phyloP scores from a whole-genome alignment of 1,140 invertebrate species.

The Propsilocerus akamusi region DNA sequence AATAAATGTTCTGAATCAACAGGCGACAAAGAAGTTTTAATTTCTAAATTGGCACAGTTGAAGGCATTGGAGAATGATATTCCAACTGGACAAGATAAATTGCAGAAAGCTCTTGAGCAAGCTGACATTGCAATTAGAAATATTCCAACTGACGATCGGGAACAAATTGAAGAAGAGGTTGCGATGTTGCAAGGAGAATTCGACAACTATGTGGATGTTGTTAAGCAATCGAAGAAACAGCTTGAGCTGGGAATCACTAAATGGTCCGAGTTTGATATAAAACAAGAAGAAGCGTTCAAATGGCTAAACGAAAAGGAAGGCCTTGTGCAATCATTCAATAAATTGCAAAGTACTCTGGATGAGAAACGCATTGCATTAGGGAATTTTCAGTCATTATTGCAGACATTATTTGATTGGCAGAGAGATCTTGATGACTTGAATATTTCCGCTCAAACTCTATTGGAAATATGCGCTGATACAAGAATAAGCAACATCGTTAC shows the following conservation, averaged over 20 bases:
- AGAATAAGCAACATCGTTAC: conserved; percentile 85
- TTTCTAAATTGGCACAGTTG: conserved; percentile 65
- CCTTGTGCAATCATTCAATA: conserved; percentile 73
- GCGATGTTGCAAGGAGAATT: conserved; percentile 74
- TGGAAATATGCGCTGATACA: conserved; percentile 85
- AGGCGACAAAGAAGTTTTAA: conserved; percentile 78
- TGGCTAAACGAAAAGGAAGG: conserved; percentile 79
- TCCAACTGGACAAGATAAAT: conserved; percentile 57
- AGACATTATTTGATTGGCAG: conserved; percentile 87
- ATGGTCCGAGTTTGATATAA: conserved; percentile 91
- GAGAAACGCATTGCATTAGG: conserved; percentile 78
- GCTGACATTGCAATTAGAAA: conserved; percentile 64
- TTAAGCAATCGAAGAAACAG: conserved; percentile 61
- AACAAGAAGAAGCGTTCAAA: conserved; percentile 70
- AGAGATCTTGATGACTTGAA: conserved; percentile 79
- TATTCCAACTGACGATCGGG: conserved; percentile 69
- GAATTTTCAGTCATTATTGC: conserved; percentile 76
- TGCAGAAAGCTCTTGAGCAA: conserved; percentile 61
- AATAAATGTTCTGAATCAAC: conserved; percentile 86
- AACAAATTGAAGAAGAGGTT: conserved; percentile 82
- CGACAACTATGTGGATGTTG: conserved; percentile 58
- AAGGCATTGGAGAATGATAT: conserved; percentile 67
- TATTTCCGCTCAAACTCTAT: conserved; percentile 69
- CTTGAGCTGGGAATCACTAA: conserved; percentile 81
- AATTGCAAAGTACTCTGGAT: conserved; percentile 72